Percentiles rank a stretch among this genome's conserved stretches.
Conservation (phyloP, 2,797 vertebrate species). For the Cichlasoma orientale region DNA sequence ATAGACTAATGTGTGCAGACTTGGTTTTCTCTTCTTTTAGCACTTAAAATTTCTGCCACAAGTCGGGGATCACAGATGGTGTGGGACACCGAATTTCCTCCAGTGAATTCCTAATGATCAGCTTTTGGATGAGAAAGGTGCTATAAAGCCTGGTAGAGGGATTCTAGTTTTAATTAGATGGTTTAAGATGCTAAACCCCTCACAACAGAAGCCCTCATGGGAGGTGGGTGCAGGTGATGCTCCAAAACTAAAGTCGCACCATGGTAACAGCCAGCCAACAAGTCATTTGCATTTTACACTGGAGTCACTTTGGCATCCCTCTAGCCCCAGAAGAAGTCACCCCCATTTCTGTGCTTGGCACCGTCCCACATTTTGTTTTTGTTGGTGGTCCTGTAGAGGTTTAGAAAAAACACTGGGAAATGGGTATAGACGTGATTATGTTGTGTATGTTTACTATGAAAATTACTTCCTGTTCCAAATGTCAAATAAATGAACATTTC, state of each 20-base stretch:
- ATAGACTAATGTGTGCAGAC: background rate
- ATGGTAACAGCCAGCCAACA: slow-evolving; percentile 74
- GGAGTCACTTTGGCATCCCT: slow-evolving; percentile 81
- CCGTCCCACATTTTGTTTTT: slow-evolving; percentile 20
- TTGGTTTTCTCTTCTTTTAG: slow-evolving; percentile 37
- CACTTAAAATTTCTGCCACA: slow-evolving; percentile 22
- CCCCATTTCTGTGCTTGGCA: slow-evolving; percentile 60
- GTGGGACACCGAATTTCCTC: slow-evolving; percentile 89
- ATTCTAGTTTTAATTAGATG: slow-evolving; percentile 96
- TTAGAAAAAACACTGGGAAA: background rate
- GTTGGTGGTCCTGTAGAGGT: background rate
- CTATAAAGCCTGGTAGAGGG: slow-evolving; percentile 61
- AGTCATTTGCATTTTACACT: slow-evolving; percentile 90
- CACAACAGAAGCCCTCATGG: slow-evolving; percentile 88
- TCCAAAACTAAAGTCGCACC: slow-evolving; percentile 82
- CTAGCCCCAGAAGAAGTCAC: background rate
- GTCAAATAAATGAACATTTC: background rate
- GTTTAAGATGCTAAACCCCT: slow-evolving; percentile 94
- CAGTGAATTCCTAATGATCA: slow-evolving; percentile 95
- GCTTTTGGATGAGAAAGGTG: slow-evolving; percentile 84
- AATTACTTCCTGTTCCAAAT: background rate
- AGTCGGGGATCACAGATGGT: slow-evolving; percentile 92
- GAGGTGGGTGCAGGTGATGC: slow-evolving; percentile 91
- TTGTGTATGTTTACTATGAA: background rate
- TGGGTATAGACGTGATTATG: no score